A percentile compares a stretch with the other conserved stretches of the same genome.
Conservation (phyloP, 1,140 invertebrate species). For the Oryctes rhinoceros region DNA sequence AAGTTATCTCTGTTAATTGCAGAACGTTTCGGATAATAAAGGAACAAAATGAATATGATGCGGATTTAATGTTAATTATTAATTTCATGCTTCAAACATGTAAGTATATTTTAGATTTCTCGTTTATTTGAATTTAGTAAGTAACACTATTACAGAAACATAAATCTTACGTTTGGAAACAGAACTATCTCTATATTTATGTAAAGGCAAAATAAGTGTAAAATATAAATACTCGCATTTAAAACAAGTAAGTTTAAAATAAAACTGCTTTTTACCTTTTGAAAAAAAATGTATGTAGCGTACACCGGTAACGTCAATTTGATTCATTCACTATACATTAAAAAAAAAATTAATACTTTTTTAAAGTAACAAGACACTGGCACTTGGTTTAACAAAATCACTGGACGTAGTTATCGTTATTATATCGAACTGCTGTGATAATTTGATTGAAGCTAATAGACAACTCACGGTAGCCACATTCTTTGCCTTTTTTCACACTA, state of each 20-base stretch:
- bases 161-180: too few relatives aligned
- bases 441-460: neutral
- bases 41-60: too few relatives aligned
- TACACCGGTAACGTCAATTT: neutral
- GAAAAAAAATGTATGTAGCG: neutral
- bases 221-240: neutral
- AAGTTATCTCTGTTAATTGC: too few relatives aligned
- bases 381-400: neutral
- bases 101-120: too few relatives aligned
- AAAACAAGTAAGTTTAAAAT: neutral
- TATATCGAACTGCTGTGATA: neutral
- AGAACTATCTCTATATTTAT: too few relatives aligned
- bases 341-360: neutral
- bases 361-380: neutral
- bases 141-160: too few relatives aligned
- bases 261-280: neutral
- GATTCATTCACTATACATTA: neutral
- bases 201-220: too few relatives aligned
- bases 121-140: too few relatives aligned
- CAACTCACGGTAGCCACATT: neutral
- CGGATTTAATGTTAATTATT: too few relatives aligned
- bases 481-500: conserved; percentile 7
- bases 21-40: too few relatives aligned
- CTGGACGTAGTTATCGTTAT: neutral
- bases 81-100: too few relatives aligned